Percentiles rank a stretch among this genome's conserved stretches.
phyloP scores from a whole-genome alignment of 2,888 invertebrate genomes.

The Drosophila prostipennis region DNA sequence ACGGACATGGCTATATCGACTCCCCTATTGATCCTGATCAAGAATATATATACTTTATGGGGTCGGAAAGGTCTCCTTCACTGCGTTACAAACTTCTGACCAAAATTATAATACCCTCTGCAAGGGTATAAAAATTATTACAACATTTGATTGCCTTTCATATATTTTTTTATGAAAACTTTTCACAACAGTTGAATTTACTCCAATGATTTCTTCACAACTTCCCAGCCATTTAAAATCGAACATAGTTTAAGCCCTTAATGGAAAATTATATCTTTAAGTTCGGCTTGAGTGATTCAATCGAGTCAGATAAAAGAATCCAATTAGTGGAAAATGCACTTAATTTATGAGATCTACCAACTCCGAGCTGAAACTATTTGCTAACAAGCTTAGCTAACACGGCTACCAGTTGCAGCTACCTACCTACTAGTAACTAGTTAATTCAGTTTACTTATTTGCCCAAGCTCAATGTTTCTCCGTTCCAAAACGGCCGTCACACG shows the following conservation, averaged over 20 bases:
- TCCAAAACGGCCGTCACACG: conserved; percentile 57
- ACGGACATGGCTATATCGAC: too few relatives aligned
- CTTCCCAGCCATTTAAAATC: neutral
- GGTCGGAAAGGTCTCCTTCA: too few relatives aligned
- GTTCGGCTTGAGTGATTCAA: neutral
- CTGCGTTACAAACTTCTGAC: too few relatives aligned
- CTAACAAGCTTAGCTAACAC: conserved; percentile 59
- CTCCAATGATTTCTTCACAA: neutral
- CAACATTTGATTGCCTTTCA: too few relatives aligned
- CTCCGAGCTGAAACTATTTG: conserved; percentile 39
- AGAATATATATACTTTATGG: too few relatives aligned
- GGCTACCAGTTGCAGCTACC: conserved; percentile 57
- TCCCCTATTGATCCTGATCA: too few relatives aligned
- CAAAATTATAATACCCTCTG: too few relatives aligned
- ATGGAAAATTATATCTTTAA: neutral
- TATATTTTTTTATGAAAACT: too few relatives aligned
- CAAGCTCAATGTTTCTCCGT: conserved; percentile 21
- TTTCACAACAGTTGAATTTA: too few relatives aligned
- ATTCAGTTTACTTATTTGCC: conserved; percentile 51
- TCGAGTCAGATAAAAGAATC: conserved; percentile 28
- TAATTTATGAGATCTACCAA: conserved; percentile 39
- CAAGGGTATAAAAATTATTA: too few relatives aligned
- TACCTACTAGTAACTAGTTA: conserved; percentile 36
- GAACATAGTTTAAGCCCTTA: neutral
- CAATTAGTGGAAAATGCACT: conserved; percentile 50